Base-by-base conservation (phyloP, 2,797 vertebrate species). In the Psittacula echo region DNA sequence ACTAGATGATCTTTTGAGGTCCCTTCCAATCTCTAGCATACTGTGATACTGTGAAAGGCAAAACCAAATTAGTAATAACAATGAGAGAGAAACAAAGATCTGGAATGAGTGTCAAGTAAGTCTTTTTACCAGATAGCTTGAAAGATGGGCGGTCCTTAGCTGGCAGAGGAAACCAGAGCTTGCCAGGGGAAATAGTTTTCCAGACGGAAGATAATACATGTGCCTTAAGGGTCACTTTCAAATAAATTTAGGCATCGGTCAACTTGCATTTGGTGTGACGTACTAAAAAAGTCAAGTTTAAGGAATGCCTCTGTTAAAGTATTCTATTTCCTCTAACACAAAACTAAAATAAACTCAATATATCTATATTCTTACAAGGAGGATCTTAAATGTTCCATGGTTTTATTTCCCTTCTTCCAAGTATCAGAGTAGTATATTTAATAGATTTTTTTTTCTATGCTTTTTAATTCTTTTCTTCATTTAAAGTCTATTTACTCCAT, bases 401-500 rank as follows among this genome's bases (percentile, higher is more conserved):
- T 2, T 14, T 34, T 51, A 81, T 81, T 70, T 66, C 47, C 51
- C 88, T 12, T 20, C 12, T 76, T 91, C 32, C 89, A n/a, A 60
- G 79, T 64, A 32, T 72, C 48, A 45, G 5, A 60, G 9, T 76
- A 84, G 29, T 50, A 8, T 61, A 74, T 85, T 85, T 92, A 79
- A 73, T 47, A 24, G 20, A 30, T 10, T 20, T 3, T 37, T 84
- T 87, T 92, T 62, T 56, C 34, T 72, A 9, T 70, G 13, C 5
- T 54, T 22, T 90, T 12, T 56, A 80, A 50, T 93, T 73, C 9
- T 89, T 95, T 75, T 79, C 60, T 94, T 85, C 72, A 61, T 86
- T 87, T 87, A 39, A 91, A 85, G 6, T 67, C 14, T 26, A 2
- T 93, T 96, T 93, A 86, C 94, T 95, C 78, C 75, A 67, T 53